phyloP scores from a whole-genome alignment of 1,140 invertebrate species.

The Saccostrea echinata region DNA sequence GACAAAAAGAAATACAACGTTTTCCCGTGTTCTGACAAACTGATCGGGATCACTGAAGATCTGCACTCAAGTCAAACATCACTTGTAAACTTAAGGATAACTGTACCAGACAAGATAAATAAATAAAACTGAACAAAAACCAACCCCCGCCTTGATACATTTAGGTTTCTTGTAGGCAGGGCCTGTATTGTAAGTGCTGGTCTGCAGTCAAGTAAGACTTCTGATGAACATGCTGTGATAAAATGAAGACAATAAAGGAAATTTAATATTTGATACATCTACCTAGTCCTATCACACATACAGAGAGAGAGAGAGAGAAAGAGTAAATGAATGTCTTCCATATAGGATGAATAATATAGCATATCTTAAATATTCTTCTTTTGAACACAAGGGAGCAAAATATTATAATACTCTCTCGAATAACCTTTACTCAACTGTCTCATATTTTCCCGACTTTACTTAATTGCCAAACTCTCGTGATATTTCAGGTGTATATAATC shows the following conservation, averaged over 20 bases:
- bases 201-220: not conserved
- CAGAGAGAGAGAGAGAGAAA: not conserved
- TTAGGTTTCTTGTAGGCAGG: not conserved
- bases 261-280: not conserved
- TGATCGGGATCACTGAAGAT: not conserved
- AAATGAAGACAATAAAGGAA: too few species aligned
- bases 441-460: too few species aligned
- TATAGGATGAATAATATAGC: too few species aligned
- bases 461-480: too few species aligned
- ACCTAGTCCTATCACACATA: not conserved
- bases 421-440: too few species aligned
- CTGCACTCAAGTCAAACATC: slow-evolving; percentile 3
- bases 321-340: not conserved
- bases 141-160: slow-evolving; percentile 2
- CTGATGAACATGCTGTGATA: not conserved
- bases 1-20: not conserved
- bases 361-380: too few species aligned
- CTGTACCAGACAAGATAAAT: slow-evolving; percentile 9
- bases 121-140: slow-evolving; percentile 15
- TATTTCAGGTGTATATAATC: too few species aligned
- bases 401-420: too few species aligned
- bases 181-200: not conserved
- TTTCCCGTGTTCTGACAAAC: slow-evolving; percentile 14
- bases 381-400: too few species aligned
- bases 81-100: not conserved